Conservation (phyloP, 2,888 invertebrate species). For the Lordiphosa fenestrarum region DNA sequence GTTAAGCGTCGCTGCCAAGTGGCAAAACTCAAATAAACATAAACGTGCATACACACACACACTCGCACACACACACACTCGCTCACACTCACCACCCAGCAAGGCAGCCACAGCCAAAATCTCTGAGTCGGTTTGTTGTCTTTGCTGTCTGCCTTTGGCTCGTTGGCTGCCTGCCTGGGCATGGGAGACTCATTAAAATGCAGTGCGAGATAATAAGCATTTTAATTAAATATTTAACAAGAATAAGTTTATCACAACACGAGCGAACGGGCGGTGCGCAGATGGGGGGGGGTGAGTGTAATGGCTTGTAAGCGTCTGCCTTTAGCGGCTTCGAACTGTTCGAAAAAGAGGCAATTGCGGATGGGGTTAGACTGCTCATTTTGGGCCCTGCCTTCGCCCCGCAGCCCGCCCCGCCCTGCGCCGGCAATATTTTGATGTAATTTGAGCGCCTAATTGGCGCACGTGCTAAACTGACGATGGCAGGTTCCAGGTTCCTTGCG, state of each 20-base stretch:
- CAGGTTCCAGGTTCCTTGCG: constrained; percentile 6
- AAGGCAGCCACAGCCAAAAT: constrained; percentile 51
- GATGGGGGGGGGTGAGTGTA: constrained; percentile 35
- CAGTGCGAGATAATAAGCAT: constrained; percentile 75
- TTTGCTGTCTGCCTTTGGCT: constrained; percentile 40
- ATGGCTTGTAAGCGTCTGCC: constrained; percentile 72
- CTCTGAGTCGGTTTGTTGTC: constrained; percentile 71
- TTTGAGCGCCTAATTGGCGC: constrained; percentile 75
- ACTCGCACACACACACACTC: constrained; percentile 23
- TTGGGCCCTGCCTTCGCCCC: not conserved
- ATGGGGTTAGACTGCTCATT: constrained; percentile 19
- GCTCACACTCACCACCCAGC: not conserved
- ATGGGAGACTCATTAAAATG: constrained; percentile 77
- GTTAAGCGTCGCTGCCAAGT: constrained; percentile 74
- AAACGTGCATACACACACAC: constrained; percentile 55
- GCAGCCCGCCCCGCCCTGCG: not conserved
- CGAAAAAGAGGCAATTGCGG: constrained; percentile 31
- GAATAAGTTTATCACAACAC: constrained; percentile 79
- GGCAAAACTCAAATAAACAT: constrained; percentile 75
- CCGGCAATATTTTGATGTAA: constrained; percentile 71
- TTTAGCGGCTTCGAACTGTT: constrained; percentile 52
- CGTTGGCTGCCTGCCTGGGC: constrained; percentile 36
- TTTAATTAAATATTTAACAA: constrained; percentile 78
- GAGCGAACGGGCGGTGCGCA: constrained; percentile 28
- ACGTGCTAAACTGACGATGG: constrained; percentile 58